These are phyloP conservation scores for Dasypolia templi DNA, from an alignment of 2,888 invertebrate genomes.

Conservation along the genomic window DNA sequence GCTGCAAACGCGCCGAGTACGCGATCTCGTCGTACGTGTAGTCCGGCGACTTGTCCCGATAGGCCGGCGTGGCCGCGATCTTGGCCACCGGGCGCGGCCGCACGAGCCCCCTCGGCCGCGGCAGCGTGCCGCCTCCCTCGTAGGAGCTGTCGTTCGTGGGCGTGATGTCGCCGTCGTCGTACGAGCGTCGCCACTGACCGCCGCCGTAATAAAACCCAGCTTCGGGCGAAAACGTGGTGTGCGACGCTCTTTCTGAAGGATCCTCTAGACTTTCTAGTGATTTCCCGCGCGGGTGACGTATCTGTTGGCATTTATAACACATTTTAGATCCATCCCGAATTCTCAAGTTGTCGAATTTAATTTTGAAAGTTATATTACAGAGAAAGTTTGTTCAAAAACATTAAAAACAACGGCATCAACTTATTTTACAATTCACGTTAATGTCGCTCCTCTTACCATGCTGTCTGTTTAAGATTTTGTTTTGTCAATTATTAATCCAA, in stretches of 20 bases:
- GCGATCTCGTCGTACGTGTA: conserved; percentile 89
- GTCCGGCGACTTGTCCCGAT: conserved; percentile 84
- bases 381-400: conserved; percentile 60
- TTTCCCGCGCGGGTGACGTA: conserved; percentile 95
- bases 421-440: conserved; percentile 52
- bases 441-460: conserved; percentile 63
- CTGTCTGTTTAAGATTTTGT: conserved; percentile 69
- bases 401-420: conserved; percentile 57
- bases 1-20: conserved; percentile 86
- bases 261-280: conserved; percentile 96
- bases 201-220: conserved; percentile 91
- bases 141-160: conserved; percentile 93
- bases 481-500: conserved; percentile 43
- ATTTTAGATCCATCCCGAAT: conserved; percentile 41
- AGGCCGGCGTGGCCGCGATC: conserved; percentile 91
- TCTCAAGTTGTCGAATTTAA: conserved; percentile 19
- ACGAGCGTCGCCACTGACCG: conserved; percentile 93
- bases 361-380: conserved; percentile 58
- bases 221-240: conserved; percentile 91
- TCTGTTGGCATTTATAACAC: conserved; percentile 86
- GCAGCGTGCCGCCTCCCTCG: conserved; percentile 96
- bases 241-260: conserved; percentile 92
- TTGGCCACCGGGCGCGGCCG: conserved; percentile 96
- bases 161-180: conserved; percentile 97
- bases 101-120: conserved; percentile 95